Evolutionary conservation across 2,888 invertebrate species (phyloP), one percentile per base, ranked within the genome.

Genomic region (Ectropis crepuscularia): DNA sequence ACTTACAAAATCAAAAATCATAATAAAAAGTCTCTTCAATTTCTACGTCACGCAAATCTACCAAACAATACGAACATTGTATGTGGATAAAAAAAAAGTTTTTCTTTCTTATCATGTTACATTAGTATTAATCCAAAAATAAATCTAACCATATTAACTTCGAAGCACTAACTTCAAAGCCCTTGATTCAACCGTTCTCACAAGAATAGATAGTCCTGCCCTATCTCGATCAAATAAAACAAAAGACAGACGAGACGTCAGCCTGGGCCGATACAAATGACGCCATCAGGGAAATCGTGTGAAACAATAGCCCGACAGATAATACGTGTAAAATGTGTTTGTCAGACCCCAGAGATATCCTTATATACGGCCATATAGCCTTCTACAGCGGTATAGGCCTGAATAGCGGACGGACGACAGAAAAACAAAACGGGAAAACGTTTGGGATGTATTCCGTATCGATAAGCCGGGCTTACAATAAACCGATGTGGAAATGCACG

Each of bases 241-340:
- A 78, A 73, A 71, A 77, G 75, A 79, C 74, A 78, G 74, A 79
- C 75, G 70, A 61, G 69, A 68, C 69, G 71, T 73, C 76, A 74
- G 75, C 71, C 65, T 43, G 46, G 51, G 60, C 63, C 75, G 73
- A 76, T 72, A 75, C 72, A 75, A 68, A 74, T 75, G 71, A 72
- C 74, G 76, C 69, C 76, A 74, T 77, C 71, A 76, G 78, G 75
- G 80, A 78, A 81, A 81, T 79, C 76, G 77, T 69, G 75, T 74
- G 77, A 80, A 81, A 87, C 82, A 86, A 86, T 84, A 82, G 76
- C 71, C 72, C 72, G 72, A 70, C 75, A 78, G 78, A 85, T 82
- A 84, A 83, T 82, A 79, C 74, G 77, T 77, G 81, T 77, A 74
- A 80, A 79, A 77, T 75, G 77, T 79, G 75, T 79, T 76, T 75